These are phyloP conservation scores for Achlya flavicornis DNA, from an alignment of 2,888 invertebrate species.

Conservation along the genomic window DNA sequence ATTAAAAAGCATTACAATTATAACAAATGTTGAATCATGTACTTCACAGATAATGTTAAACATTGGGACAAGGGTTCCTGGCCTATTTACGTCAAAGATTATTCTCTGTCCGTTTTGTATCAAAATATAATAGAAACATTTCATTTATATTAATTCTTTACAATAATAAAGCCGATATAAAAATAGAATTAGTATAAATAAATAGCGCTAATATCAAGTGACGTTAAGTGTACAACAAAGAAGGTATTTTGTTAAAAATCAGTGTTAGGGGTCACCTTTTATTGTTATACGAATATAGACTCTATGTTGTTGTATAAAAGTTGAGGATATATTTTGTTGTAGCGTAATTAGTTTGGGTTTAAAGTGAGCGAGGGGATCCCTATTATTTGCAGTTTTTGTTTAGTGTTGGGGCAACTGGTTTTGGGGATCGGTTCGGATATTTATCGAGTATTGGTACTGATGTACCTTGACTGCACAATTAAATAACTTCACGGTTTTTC, in stretches of 20 bases:
- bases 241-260: constrained; percentile 53
- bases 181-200: constrained; percentile 77
- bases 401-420: constrained; percentile 31
- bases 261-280: constrained; percentile 25
- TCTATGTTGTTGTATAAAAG: constrained; percentile 27
- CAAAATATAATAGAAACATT: background rate
- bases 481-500: no score
- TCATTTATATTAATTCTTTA: constrained; percentile 46
- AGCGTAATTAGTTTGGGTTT: constrained; percentile 37
- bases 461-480: no score
- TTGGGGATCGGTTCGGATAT: background rate
- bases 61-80: background rate
- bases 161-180: constrained; percentile 56
- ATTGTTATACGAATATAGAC: constrained; percentile 17
- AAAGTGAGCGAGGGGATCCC: constrained; percentile 14
- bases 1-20: background rate
- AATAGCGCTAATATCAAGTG: constrained; percentile 62
- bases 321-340: constrained; percentile 19
- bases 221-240: constrained; percentile 75
- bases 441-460: background rate
- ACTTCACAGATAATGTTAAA: background rate
- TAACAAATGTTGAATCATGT: background rate
- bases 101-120: constrained; percentile 5
- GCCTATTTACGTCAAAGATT: background rate
- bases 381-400: constrained; percentile 8